These are phyloP conservation scores for Ranitomeya variabilis DNA, from an alignment of 2,113 vertebrate species.

Conservation along the genomic window DNA sequence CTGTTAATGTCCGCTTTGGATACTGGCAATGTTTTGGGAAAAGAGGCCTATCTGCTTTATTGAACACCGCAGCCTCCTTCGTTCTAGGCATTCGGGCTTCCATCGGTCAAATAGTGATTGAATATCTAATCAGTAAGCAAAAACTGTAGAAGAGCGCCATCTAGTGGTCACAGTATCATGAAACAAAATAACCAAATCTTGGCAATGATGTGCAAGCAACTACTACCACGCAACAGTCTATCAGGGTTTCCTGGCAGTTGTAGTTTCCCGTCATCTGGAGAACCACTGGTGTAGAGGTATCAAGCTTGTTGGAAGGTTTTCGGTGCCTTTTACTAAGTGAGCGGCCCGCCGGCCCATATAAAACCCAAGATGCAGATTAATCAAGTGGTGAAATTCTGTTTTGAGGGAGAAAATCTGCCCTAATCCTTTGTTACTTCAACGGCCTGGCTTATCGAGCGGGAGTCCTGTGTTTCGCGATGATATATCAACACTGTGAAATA, in stretches of 20 bases:
- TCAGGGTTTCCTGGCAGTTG: not conserved
- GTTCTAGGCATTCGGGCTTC: not conserved
- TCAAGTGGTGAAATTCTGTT: constrained; percentile 38
- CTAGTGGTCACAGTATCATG: not conserved
- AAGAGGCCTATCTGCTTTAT: not conserved
- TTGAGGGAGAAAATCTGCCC: constrained; percentile 15
- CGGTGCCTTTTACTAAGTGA: not conserved
- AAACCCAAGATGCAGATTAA: not conserved
- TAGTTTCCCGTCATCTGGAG: not conserved
- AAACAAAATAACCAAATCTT: not conserved
- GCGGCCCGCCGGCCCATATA: not conserved
- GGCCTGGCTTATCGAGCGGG: not conserved
- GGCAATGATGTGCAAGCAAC: too few relatives aligned
- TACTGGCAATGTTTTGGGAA: not conserved
- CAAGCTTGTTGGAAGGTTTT: not conserved
- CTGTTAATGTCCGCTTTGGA: not conserved
- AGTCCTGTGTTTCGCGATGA: not conserved
- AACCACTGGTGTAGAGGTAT: too few relatives aligned
- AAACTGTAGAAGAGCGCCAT: not conserved
- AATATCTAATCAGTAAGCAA: not conserved
- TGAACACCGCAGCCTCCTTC: not conserved
- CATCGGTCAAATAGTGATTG: not conserved
- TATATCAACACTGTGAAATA: constrained; percentile 20
- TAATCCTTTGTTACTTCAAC: constrained; percentile 34
- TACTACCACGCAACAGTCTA: too few relatives aligned